phyloP scores from a whole-genome alignment of 1,140 invertebrate species.

The Leptopilina clavipes region DNA sequence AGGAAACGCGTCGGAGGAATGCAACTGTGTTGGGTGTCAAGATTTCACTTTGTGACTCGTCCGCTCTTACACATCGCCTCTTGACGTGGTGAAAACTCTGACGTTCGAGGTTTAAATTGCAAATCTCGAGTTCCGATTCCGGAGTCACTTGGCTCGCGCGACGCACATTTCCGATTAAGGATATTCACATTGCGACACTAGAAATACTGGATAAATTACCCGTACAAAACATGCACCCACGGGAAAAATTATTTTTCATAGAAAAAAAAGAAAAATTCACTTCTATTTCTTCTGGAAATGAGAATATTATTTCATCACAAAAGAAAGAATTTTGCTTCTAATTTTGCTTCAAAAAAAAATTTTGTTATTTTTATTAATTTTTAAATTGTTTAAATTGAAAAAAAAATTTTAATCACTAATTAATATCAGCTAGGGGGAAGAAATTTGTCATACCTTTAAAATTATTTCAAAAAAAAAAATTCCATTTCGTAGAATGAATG shows the following conservation, averaged over 20 bases:
- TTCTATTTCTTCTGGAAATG: no score
- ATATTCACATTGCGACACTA: conserved; percentile 55
- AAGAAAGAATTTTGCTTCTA: no score
- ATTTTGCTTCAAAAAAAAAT: no score
- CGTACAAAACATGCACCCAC: neutral
- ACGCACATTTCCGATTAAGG: conserved; percentile 54
- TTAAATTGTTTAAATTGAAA: no score
- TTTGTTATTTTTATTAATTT: no score
- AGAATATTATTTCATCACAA: no score
- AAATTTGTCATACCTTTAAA: no score
- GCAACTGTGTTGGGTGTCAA: conserved; percentile 40
- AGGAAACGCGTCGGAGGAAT: conserved; percentile 44
- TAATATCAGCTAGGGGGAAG: no score
- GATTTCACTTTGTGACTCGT: conserved; percentile 60
- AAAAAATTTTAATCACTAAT: no score
- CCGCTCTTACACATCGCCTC: conserved; percentile 39
- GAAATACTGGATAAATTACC: conserved; percentile 37
- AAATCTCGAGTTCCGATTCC: conserved; percentile 59
- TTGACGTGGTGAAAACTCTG: conserved; percentile 60
- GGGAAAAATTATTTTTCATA: neutral
- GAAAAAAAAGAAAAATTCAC: no score
- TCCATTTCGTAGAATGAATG: no score
- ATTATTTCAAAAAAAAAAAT: no score
- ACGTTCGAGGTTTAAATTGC: conserved; percentile 63
- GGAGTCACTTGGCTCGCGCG: conserved; percentile 33